Evolutionary conservation across 1,140 invertebrate species (phyloP).

Genomic region (Microplitis demolitor): DNA sequence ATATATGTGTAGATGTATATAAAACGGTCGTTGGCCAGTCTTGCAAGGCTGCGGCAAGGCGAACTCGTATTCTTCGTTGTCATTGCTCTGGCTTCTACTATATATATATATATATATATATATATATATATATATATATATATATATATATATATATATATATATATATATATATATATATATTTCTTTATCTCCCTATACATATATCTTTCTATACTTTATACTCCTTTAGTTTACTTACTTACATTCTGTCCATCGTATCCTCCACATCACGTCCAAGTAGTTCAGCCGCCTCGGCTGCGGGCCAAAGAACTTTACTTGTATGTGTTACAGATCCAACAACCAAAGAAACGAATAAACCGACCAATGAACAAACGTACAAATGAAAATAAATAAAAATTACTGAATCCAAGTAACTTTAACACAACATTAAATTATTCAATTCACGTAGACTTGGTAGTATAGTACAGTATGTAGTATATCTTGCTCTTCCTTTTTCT

Average conservation of each 20-base stretch:
- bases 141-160: not conserved
- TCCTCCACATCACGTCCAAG: conserved; percentile 6
- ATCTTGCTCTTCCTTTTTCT: not conserved
- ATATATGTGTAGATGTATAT: conserved; percentile 25
- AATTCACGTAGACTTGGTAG: conserved; percentile 7
- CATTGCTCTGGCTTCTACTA: conserved; percentile 15
- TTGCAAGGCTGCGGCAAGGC: conserved; percentile 48
- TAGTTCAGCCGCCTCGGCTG: conserved; percentile 9
- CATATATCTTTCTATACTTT: not conserved
- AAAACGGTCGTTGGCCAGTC: conserved; percentile 45
- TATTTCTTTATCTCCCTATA: not conserved
- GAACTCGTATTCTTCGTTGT: conserved; percentile 36
- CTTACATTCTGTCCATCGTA: not conserved
- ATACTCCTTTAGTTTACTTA: conserved; percentile 7
- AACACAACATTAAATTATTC: conserved; percentile 18
- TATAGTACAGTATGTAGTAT: not conserved
- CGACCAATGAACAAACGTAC: not conserved
- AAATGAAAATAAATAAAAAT: no score
- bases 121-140: not conserved
- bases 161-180: not conserved
- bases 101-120: no score
- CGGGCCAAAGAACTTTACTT: conserved; percentile 26
- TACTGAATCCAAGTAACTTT: not conserved
- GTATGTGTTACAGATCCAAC: not conserved
- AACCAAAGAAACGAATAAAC: not conserved